These are phyloP conservation scores for Eubucco bourcierii DNA, from an alignment of 2,113 vertebrate genomes.

Conservation along the genomic window DNA sequence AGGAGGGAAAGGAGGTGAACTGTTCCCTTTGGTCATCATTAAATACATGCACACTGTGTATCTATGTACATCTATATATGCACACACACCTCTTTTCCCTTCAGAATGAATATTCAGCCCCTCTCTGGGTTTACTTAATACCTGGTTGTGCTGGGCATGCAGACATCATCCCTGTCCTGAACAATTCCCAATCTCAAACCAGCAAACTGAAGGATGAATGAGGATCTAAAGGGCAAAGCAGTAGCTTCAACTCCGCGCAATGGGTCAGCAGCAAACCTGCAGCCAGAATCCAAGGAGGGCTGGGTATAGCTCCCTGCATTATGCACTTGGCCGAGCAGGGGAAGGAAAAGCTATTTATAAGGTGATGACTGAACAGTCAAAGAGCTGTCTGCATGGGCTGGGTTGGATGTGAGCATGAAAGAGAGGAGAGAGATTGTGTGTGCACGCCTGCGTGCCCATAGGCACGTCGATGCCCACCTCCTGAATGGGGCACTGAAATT, in stretches of 20 bases:
- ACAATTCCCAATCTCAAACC: background rate
- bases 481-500: background rate
- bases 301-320: conserved; percentile 10
- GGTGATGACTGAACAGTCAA: conserved; percentile 31
- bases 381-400: background rate
- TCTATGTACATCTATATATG: background rate
- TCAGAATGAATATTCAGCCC: background rate
- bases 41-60: background rate
- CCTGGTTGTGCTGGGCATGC: background rate
- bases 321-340: background rate
- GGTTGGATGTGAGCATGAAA: background rate
- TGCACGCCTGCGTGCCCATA: background rate
- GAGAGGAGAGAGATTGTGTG: background rate
- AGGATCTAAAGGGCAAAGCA: background rate
- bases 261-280: background rate
- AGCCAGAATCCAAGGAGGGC: background rate
- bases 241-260: background rate
- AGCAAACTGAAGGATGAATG: background rate
- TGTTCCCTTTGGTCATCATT: conserved; percentile 11
- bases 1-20: background rate
- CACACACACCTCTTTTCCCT: background rate
- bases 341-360: conserved; percentile 58
- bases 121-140: background rate
- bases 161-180: background rate
- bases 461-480: background rate